A percentile compares a stretch with the other conserved stretches of the same genome.
phyloP scores from a whole-genome alignment of 37 sponge, comb jelly and placozoan species.

The Crambe crambe region DNA sequence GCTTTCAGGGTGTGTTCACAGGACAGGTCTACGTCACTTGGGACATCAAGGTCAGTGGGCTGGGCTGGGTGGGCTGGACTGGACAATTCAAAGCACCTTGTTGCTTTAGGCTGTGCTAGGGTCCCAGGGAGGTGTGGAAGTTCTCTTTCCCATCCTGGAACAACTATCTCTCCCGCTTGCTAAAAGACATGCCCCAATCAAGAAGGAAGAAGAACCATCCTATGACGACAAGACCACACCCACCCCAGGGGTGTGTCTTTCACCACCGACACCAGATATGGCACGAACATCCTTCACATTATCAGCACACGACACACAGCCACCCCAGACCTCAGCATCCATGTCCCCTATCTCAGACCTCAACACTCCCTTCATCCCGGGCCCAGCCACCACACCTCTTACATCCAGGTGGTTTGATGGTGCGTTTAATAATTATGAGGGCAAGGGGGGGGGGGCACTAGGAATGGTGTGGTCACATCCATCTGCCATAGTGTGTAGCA shows the following conservation, averaged over 20 bases:
- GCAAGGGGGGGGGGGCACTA: too few species aligned
- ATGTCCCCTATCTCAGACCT: too few species aligned
- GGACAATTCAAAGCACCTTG: background rate
- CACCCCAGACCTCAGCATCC: too few species aligned
- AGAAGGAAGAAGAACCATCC: too few species aligned
- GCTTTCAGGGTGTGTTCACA: conserved; percentile 36
- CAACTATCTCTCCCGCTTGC: conserved; percentile 41
- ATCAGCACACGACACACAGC: too few species aligned
- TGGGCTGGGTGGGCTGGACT: background rate
- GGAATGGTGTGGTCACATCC: too few species aligned
- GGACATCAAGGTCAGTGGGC: conserved; percentile 70
- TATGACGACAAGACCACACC: too few species aligned
- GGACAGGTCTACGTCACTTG: conserved; percentile 74
- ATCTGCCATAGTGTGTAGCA: too few species aligned
- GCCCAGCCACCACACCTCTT: background rate
- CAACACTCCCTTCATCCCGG: background rate
- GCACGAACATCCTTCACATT: too few species aligned
- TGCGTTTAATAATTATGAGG: too few species aligned
- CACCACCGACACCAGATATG: too few species aligned
- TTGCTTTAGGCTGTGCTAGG: conserved; percentile 69
- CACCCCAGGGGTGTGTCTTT: too few species aligned
- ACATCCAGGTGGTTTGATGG: conserved; percentile 23
- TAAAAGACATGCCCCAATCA: background rate
- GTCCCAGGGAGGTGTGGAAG: conserved; percentile 88
- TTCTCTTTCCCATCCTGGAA: conserved; percentile 94